A percentile compares a stretch with the other conserved stretches of the same genome.
phyloP scores from a whole-genome alignment of 2,888 invertebrate genomes.

The Notodonta ziczac region DNA sequence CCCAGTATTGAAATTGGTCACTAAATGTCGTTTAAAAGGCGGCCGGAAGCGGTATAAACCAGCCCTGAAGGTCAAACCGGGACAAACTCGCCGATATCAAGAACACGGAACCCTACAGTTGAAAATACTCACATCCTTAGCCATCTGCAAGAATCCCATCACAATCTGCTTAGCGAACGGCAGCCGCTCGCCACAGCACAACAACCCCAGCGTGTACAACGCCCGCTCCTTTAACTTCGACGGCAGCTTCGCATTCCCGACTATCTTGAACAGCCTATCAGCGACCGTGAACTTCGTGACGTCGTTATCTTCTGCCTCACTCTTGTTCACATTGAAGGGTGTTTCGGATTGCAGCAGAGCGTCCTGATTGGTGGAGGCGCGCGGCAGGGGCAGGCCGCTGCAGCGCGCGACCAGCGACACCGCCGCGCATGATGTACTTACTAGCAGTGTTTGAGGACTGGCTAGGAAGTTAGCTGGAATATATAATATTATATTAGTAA shows the following conservation, averaged over 20 bases:
- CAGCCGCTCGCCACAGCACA: constrained; percentile 93
- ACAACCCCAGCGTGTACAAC: constrained; percentile 89
- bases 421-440: constrained; percentile 88
- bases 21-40: too few relatives aligned
- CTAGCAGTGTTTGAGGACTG: constrained; percentile 85
- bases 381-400: constrained; percentile 87
- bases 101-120: background rate
- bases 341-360: constrained; percentile 61
- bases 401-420: constrained; percentile 89
- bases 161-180: constrained; percentile 89
- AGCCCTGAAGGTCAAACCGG: too few relatives aligned
- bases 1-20: too few relatives aligned
- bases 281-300: constrained; percentile 89
- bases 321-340: constrained; percentile 64
- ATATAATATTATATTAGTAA: background rate
- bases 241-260: constrained; percentile 88
- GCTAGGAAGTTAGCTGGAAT: constrained; percentile 87
- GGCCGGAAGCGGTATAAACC: too few relatives aligned
- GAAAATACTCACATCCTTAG: constrained; percentile 87
- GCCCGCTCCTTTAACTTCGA: constrained; percentile 91
- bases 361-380: constrained; percentile 68
- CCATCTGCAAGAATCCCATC: constrained; percentile 89
- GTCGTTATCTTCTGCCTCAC: constrained; percentile 40
- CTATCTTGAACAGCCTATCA: constrained; percentile 87
- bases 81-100: too few relatives aligned